phyloP scores from a whole-genome alignment of 2,113 vertebrate genomes.

The Chaetops frenatus region DNA sequence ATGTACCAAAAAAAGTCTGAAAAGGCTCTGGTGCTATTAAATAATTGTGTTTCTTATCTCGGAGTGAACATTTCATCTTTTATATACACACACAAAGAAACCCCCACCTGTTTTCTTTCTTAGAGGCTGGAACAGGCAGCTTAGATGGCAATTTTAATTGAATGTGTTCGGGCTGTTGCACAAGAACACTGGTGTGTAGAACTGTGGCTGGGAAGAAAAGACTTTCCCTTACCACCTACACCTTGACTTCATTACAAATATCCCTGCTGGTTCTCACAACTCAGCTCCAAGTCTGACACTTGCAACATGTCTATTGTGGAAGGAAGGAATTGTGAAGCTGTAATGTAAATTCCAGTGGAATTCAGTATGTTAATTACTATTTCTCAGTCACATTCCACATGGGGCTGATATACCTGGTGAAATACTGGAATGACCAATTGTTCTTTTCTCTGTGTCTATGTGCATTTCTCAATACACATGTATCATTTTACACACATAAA shows the following conservation, averaged over 20 bases:
- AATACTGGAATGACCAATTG: background rate
- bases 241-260: slow-evolving; percentile 19
- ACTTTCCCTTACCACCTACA: background rate
- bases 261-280: background rate
- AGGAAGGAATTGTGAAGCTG: background rate
- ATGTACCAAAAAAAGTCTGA: background rate
- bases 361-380: background rate
- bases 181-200: background rate
- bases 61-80: background rate
- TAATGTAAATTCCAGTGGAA: background rate
- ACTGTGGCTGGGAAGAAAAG: slow-evolving; percentile 2
- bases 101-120: background rate
- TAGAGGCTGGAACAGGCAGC: background rate
- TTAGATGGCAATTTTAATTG: slow-evolving; percentile 8
- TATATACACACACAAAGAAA: background rate
- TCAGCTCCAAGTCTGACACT: background rate
- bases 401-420: background rate
- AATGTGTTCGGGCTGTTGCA: background rate
- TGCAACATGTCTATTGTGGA: background rate
- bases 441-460: background rate
- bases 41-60: background rate
- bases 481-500: background rate
- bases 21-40: background rate
- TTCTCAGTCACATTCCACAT: background rate
- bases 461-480: background rate